Evolutionary conservation across 2,113 vertebrate genomes (phyloP).

Genomic region (Eulacestoma nigropectus): DNA sequence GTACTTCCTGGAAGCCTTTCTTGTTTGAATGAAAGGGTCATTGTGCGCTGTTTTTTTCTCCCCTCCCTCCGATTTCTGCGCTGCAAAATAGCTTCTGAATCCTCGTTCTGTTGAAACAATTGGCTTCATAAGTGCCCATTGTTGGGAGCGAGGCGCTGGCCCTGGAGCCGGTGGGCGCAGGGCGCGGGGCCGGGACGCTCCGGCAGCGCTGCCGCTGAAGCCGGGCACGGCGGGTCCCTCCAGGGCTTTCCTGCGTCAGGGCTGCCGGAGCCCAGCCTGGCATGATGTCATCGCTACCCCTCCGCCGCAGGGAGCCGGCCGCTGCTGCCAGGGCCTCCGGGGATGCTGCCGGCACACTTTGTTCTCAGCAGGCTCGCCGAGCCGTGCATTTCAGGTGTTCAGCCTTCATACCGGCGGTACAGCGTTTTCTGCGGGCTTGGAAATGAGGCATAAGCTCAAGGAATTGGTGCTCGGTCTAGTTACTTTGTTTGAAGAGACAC

Average conservation of each 20-base stretch:
- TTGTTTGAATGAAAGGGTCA: conserved; percentile 38
- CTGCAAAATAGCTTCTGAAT: conserved; percentile 39
- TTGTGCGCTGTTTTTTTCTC: neutral
- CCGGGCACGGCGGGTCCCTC: neutral
- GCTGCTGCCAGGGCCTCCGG: neutral
- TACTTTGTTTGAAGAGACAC: neutral
- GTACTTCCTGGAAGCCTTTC: conserved; percentile 22
- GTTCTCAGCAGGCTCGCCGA: neutral
- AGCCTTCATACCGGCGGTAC: accelerated
- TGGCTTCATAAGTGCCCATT: neutral
- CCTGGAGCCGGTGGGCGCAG: conserved; percentile 16
- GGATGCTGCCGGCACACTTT: conserved; percentile 6
- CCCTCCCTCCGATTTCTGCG: neutral
- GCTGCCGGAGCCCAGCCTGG: neutral
- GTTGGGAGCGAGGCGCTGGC: conserved; percentile 11
- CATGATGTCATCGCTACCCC: conserved; percentile 68
- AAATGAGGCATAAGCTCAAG: neutral
- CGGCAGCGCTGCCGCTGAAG: neutral
- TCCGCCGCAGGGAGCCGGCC: conserved; percentile 39
- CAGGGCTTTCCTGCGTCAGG: neutral
- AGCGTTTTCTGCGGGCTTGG: neutral
- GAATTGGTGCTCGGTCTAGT: neutral
- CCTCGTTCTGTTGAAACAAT: conserved; percentile 6
- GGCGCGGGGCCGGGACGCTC: neutral
- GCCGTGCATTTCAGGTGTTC: neutral